Evolutionary conservation across 2,113 vertebrate genomes (phyloP), one percentile per base, ranked within the genome.

Genomic region (Lepus americanus): DNA sequence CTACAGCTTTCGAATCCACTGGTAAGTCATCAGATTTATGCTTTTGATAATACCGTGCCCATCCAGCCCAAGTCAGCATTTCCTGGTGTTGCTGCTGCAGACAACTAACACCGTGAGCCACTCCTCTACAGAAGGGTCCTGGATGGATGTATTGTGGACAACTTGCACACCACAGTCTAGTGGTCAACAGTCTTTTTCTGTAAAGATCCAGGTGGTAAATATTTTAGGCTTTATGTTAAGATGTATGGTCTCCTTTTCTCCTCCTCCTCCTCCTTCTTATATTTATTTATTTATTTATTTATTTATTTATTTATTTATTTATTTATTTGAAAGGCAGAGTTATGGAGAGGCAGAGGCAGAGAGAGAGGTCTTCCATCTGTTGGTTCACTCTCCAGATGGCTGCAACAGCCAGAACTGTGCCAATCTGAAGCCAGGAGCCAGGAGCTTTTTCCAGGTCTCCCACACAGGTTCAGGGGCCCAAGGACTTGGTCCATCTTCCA

Each of bases 131-230:
- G 8, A 10, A 78, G 29, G 33, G 33, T 10, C 33, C 70, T 64
- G n/a, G 23, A 27, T 61, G 25, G 51, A 20, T 23, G 1, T 53
- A 36, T 44, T 70, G 76, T 51, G 23, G 11, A 69, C 17, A 90
- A 4, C 9, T 83, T 72, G 64, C 23, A 31, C 27, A n/a, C 8
- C 51, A 33, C 13, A 84, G 59, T 55, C 33, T 55, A 55, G 51
- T 12, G 16, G 83, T 80, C 39, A 39, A 6, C 33, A 79, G 73
- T 44, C 27, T 66, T 85, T 79, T 86, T 74, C 79, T 80, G 27
- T 63, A 69, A 87, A 95, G 51, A 25, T 16, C 4, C 86, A 80
- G 17, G 83, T 69, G 70, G 23, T 72, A 95, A 85, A 84, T 74
- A 83, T 67, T 82, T 89, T 55, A 70, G 23, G 33, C 14, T 94